Evolutionary conservation across 2,888 invertebrate genomes (phyloP).

Genomic region (Yponomeuta malinellus): DNA sequence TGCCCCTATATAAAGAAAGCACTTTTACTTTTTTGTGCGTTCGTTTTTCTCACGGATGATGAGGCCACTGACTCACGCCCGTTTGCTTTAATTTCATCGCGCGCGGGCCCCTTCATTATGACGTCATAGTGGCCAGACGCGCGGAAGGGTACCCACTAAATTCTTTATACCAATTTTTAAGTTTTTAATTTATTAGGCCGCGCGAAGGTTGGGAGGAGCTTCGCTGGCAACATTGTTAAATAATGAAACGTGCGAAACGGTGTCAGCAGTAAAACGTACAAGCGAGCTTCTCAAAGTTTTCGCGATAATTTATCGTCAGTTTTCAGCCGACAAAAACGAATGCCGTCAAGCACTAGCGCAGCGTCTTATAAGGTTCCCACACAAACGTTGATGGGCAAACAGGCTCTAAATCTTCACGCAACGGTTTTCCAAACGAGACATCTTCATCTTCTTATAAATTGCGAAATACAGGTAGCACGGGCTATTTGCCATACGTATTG

Average conservation of each 20-base stretch:
- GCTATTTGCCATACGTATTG: background rate
- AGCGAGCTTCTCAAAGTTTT: background rate
- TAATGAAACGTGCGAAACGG: constrained; percentile 5
- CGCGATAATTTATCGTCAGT: background rate
- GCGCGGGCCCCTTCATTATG: constrained; percentile 60
- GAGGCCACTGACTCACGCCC: constrained; percentile 49
- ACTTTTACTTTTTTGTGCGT: constrained; percentile 68
- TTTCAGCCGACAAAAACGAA: background rate
- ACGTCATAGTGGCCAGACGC: constrained; percentile 52
- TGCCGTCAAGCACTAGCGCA: background rate
- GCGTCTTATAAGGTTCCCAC: background rate
- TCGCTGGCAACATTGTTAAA: constrained; percentile 2
- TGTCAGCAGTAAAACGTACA: background rate
- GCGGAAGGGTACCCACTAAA: constrained; percentile 27
- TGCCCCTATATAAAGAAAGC: constrained; percentile 64
- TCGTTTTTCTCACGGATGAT: constrained; percentile 52
- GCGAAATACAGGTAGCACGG: background rate
- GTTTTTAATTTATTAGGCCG: constrained; percentile 53
- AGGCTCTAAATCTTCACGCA: background rate
- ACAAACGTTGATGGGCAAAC: background rate
- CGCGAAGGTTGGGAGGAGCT: constrained; percentile 29
- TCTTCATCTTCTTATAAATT: constrained; percentile 3
- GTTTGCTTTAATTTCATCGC: constrained; percentile 41
- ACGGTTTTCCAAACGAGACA: constrained; percentile 1
- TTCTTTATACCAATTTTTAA: constrained; percentile 43